Evolutionary conservation across 2,797 vertebrate genomes (phyloP).

Genomic region (Rhincodon typus): DNA sequence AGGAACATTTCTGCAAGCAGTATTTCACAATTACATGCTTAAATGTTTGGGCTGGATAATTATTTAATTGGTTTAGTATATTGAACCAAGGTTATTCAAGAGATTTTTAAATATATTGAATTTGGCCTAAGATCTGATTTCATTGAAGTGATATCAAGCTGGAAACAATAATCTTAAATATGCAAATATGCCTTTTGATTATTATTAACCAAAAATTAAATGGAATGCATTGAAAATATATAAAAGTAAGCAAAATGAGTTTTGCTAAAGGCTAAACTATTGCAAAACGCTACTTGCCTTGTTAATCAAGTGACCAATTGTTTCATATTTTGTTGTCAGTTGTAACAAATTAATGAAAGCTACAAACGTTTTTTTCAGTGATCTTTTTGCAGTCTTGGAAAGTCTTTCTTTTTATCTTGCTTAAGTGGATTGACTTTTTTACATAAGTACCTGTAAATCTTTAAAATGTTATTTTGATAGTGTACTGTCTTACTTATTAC

Average conservation of each 20-base stretch:
- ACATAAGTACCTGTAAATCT: neutral
- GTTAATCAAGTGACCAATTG: neutral
- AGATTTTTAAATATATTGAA: neutral
- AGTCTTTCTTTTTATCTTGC: neutral
- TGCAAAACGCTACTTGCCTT: neutral
- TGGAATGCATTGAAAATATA: neutral
- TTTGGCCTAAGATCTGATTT: neutral
- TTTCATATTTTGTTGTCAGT: neutral
- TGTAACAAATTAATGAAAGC: neutral
- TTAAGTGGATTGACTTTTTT: neutral
- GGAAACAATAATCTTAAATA: neutral
- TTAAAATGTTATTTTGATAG: neutral
- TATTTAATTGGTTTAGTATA: neutral
- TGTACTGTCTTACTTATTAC: neutral
- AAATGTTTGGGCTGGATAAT: neutral
- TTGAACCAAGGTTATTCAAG: neutral
- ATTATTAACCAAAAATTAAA: neutral
- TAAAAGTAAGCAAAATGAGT: neutral
- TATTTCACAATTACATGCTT: neutral
- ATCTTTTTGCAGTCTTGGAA: neutral
- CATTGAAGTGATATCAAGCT: constrained; percentile 3
- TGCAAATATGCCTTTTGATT: neutral
- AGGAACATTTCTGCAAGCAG: neutral
- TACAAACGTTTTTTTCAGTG: neutral
- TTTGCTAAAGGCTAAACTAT: neutral